Conservation (phyloP, 1,140 invertebrate genomes). For the Hirudo medicinalis region DNA sequence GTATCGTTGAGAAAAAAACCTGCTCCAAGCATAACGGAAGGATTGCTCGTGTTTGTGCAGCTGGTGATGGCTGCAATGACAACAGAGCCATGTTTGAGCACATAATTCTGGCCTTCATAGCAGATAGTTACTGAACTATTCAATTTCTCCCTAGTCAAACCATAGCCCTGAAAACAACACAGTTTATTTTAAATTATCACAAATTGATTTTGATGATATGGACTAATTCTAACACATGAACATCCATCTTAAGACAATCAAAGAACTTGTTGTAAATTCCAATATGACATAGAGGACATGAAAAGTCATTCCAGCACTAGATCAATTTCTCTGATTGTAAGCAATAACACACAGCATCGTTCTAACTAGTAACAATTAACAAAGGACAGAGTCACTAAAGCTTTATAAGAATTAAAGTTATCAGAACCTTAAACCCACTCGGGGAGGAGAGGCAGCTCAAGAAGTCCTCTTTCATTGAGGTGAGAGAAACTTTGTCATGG, state of each 20-base stretch:
- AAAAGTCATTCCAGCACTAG: too few species aligned
- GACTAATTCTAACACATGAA: too few species aligned
- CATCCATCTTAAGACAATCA: too few species aligned
- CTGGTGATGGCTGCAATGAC: conserved; percentile 94
- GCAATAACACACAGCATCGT: too few species aligned
- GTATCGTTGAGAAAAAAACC: conserved; percentile 41
- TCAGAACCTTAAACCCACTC: conserved; percentile 68
- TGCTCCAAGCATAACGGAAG: conserved; percentile 89
- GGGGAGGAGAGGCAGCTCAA: conserved; percentile 71
- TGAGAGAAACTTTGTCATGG: conserved; percentile 81
- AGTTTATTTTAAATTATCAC: background rate
- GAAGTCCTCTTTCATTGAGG: conserved; percentile 82
- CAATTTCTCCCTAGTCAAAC: conserved; percentile 56
- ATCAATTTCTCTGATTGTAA: too few species aligned
- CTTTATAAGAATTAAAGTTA: background rate
- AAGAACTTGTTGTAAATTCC: too few species aligned
- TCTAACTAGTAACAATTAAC: background rate
- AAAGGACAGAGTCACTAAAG: background rate
- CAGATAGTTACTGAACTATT: conserved; percentile 57
- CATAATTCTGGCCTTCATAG: conserved; percentile 67
- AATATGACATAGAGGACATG: too few species aligned
- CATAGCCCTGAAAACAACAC: conserved; percentile 57
- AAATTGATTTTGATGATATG: too few species aligned
- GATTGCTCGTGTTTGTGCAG: conserved; percentile 96
- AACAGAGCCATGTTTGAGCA: conserved; percentile 77